Evolutionary conservation across 2,888 invertebrate species (phyloP).

Genomic region (Temnothorax ravouxi): DNA sequence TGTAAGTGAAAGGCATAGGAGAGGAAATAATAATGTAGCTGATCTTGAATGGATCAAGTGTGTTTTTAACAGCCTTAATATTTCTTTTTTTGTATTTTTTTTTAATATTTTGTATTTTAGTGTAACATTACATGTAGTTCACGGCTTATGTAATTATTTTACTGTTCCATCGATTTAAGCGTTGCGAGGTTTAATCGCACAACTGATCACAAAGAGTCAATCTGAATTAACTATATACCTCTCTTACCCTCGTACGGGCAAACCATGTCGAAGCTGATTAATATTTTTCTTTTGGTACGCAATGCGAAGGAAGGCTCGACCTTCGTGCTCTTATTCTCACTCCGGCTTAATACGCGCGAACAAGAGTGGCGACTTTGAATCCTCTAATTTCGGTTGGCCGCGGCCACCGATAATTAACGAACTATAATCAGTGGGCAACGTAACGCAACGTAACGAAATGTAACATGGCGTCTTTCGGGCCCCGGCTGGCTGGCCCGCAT

Average conservation of each 20-base stretch:
- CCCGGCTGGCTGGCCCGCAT: constrained; percentile 53
- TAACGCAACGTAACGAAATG: constrained; percentile 71
- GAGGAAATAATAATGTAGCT: background rate
- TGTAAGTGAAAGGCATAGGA: constrained; percentile 36
- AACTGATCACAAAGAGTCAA: constrained; percentile 22
- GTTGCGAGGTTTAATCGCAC: background rate
- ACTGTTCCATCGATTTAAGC: background rate
- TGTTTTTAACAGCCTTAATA: background rate
- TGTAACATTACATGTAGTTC: background rate
- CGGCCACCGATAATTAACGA: constrained; percentile 75
- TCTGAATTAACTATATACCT: constrained; percentile 11
- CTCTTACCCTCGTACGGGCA: background rate
- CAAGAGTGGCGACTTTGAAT: constrained; percentile 68
- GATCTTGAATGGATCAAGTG: background rate
- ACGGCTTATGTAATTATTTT: constrained; percentile 10
- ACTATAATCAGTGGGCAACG: constrained; percentile 73
- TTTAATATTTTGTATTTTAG: background rate
- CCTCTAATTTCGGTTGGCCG: constrained; percentile 74
- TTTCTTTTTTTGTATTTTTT: background rate
- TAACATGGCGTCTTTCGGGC: constrained; percentile 60
- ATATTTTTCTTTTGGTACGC: constrained; percentile 38
- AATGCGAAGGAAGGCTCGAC: background rate
- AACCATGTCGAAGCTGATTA: background rate
- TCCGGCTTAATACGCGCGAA: constrained; percentile 61
- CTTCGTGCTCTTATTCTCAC: constrained; percentile 52